Evolutionary conservation across 1,140 invertebrate species (phyloP).

Genomic region (Chironomus striatipennis): DNA sequence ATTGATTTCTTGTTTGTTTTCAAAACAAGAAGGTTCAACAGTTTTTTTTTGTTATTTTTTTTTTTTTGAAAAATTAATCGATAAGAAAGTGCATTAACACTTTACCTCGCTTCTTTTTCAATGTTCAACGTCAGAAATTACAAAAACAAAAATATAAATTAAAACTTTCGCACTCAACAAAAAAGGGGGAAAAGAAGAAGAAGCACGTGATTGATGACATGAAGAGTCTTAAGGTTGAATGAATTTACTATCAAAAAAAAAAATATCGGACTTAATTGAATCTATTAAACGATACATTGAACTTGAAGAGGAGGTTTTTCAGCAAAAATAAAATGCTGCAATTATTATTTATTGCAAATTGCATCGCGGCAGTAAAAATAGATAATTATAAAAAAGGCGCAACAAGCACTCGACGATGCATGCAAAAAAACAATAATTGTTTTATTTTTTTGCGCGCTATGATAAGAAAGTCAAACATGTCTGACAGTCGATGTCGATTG

Average conservation of each 20-base stretch:
- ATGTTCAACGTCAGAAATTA: too few relatives aligned
- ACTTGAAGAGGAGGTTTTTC: not conserved
- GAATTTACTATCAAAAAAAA: not conserved
- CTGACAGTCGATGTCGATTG: not conserved
- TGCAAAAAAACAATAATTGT: not conserved
- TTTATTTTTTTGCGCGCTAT: not conserved
- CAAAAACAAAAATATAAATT: not conserved
- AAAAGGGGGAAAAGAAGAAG: not conserved
- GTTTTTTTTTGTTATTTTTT: too few relatives aligned
- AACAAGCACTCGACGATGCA: not conserved
- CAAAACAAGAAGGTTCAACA: too few relatives aligned
- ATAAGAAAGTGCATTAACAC: too few relatives aligned
- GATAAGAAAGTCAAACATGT: not conserved
- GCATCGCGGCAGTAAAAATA: not conserved
- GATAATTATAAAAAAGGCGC: not conserved
- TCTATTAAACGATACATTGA: not conserved
- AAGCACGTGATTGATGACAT: not conserved
- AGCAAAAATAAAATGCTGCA: not conserved
- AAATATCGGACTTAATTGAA: not conserved
- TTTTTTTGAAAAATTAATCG: too few relatives aligned
- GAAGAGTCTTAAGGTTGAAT: not conserved
- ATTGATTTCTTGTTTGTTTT: too few relatives aligned
- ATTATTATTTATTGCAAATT: not conserved
- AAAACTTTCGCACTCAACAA: not conserved
- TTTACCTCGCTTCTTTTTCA: too few relatives aligned